A percentile compares a stretch with the other conserved stretches of the same genome.
phyloP scores from a whole-genome alignment of 2,888 invertebrate genomes.

The Chironomus tentans region DNA sequence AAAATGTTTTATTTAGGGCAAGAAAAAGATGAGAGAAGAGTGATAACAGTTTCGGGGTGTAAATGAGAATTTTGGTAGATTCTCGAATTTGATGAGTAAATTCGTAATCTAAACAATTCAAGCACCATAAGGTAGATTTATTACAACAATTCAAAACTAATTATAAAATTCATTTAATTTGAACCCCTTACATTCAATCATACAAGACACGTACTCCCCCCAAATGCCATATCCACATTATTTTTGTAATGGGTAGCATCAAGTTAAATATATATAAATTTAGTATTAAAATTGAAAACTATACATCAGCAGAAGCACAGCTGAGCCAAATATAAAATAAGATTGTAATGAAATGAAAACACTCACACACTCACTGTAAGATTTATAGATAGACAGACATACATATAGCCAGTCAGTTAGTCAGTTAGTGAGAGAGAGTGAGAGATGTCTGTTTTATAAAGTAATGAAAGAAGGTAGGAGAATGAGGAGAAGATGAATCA shows the following conservation, averaged over 20 bases:
- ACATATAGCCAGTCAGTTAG: no score
- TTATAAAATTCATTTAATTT: background rate
- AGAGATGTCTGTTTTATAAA: no score
- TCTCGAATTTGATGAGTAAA: background rate
- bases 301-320: background rate
- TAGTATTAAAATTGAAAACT: slow-evolving; percentile 4
- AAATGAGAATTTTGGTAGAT: background rate
- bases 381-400: background rate
- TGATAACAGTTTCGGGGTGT: background rate
- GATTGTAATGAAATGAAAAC: background rate
- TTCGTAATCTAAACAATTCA: no score
- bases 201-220: background rate
- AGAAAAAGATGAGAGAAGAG: background rate
- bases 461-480: no score
- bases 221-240: no score
- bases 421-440: no score
- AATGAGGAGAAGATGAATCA: no score
- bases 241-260: background rate
- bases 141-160: no score
- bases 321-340: background rate
- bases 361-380: background rate
- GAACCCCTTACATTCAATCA: background rate
- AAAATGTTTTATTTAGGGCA: slow-evolving; percentile 16
- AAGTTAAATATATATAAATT: background rate
- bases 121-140: background rate